These are phyloP conservation scores for Euclidia mi DNA, from an alignment of 2,888 invertebrate genomes.

Conservation along the genomic window DNA sequence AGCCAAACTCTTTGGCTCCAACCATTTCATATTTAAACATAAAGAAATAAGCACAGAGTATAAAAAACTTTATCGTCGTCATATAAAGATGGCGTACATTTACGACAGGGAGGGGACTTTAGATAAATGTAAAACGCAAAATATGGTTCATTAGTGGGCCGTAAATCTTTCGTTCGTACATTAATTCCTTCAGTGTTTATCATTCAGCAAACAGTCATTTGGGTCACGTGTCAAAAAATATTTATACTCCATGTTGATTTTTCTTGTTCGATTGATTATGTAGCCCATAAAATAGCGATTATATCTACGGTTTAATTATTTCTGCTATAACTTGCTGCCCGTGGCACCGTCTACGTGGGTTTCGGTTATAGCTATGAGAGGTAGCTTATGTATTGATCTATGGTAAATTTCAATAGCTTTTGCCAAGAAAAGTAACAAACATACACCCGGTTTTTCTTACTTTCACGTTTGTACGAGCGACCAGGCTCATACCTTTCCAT, in stretches of 20 bases:
- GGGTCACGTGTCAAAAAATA: conserved; percentile 51
- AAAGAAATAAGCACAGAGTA: conserved; percentile 3
- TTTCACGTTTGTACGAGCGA: too few relatives aligned
- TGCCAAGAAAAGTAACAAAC: too few relatives aligned
- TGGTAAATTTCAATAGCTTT: too few relatives aligned
- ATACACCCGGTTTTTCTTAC: too few relatives aligned
- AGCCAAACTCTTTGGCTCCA: not conserved
- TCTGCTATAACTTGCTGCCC: too few relatives aligned
- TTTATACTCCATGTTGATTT: conserved; percentile 53
- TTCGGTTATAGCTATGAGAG: too few relatives aligned
- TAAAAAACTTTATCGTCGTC: conserved; percentile 30
- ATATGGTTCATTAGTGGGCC: conserved; percentile 41
- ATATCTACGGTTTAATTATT: too few relatives aligned
- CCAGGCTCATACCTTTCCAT: too few relatives aligned
- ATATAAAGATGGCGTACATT: conserved; percentile 40
- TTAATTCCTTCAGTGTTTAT: conserved; percentile 32
- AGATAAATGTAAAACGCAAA: conserved; percentile 34
- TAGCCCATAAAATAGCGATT: too few relatives aligned
- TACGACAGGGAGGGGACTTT: conserved; percentile 34
- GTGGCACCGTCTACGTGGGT: too few relatives aligned
- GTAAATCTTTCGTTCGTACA: conserved; percentile 26
- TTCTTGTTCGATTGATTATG: conserved; percentile 40
- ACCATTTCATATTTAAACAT: conserved; percentile 6
- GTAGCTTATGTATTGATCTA: too few relatives aligned
- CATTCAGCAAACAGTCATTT: conserved; percentile 45